Base-by-base conservation (phyloP, 2,888 invertebrate species). In the Hesperia comma region DNA sequence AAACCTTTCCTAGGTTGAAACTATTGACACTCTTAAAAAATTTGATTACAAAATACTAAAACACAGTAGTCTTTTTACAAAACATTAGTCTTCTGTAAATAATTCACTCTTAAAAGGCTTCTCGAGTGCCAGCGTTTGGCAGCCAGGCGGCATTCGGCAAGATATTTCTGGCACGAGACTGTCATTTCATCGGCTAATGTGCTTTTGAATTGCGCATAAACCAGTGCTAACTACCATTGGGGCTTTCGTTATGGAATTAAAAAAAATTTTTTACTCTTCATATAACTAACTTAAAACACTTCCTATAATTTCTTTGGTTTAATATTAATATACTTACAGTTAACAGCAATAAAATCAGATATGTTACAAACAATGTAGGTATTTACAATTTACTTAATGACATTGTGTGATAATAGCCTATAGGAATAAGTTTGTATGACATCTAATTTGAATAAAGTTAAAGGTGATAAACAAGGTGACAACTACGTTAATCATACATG, bases 141-240 rank as follows among this genome's bases (percentile, higher is more conserved):
- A 5, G 26, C 26, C 5, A 5, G 26, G 3, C 5, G 58, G 17
- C 53, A 33, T 41, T 14, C 51, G 33, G n/a, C 3, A 19, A 51
- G 15, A 54, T 61, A 41, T 54, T 61, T 61, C 26, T 61, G 61
- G 61, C 53, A 61, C 61, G 61, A 19, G 21, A 6, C 51, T 14
- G 17, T 14, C 61, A 40, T 61, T 61, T 54, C 41, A 53, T 21
- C 37, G 26, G 61, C 37, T 54, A 61, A 61, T 61, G 61, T 54
- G 53, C 53, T 26, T 61, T 53, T 8, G 33, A 21, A 53, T 54
- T 54, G 61, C 21, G n/a, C 26, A 15, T 40, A 61, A 61, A 61
- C 21, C 53, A 41, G 26, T 14, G 15, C 15, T 61, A 61, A 54
- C 40, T 54, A n/a, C 40, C 10, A 53, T 15, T 40, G 12, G 14